Conservation (phyloP, 2,113 vertebrate genomes). For the Rhinogobius similis region DNA sequence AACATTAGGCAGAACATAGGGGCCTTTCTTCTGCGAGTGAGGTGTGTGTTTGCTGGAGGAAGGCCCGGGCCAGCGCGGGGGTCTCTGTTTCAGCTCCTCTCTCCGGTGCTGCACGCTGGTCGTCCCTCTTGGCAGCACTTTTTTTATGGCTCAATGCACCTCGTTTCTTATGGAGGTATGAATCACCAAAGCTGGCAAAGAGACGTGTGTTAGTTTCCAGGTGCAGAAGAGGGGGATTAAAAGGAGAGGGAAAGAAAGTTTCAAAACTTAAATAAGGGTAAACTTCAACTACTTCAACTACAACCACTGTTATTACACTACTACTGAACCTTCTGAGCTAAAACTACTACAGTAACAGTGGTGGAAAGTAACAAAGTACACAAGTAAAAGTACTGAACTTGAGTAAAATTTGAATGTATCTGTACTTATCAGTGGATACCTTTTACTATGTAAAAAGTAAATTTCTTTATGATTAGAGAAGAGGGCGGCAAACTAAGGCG, state of each 20-base stretch:
- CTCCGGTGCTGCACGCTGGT: background rate
- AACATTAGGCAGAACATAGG: background rate
- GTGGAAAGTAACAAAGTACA: no score
- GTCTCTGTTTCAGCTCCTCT: background rate
- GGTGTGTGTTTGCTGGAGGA: background rate
- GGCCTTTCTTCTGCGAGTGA: background rate
- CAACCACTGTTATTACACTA: no score
- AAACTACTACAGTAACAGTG: no score
- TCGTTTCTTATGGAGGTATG: constrained; percentile 18
- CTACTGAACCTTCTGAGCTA: no score
- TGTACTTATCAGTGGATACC: no score
- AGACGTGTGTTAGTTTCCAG: constrained; percentile 26
- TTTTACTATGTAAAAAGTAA: no score
- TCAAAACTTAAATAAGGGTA: background rate
- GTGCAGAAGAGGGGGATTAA: background rate
- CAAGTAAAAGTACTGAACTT: no score
- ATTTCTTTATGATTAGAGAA: no score
- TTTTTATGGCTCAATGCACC: constrained; percentile 28
- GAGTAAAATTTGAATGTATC: no score
- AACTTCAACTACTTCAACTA: background rate
- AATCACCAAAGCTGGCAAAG: constrained; percentile 27
- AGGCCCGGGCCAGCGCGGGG: background rate
- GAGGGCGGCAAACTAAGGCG: no score
- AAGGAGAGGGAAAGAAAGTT: constrained; percentile 4
- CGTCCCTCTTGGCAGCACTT: constrained; percentile 14